Evolutionary conservation across 1,140 invertebrate species (phyloP).

Genomic region (Agrilus planipennis): DNA sequence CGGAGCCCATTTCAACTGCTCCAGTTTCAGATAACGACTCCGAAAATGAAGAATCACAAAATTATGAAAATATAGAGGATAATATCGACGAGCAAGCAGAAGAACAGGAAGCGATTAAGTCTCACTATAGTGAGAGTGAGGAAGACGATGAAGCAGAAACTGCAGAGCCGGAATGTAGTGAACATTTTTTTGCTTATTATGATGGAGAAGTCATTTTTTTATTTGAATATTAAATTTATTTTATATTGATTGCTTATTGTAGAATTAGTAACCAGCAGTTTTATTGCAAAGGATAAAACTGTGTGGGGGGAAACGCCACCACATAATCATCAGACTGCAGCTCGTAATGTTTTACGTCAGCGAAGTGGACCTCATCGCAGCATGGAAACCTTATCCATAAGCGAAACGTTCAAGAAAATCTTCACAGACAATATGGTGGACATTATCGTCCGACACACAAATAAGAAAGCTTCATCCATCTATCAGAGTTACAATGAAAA

Average conservation of each 20-base stretch:
- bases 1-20: too few species aligned
- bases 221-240: neutral
- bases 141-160: conserved; percentile 9
- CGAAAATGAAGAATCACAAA: conserved; percentile 2
- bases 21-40: too few species aligned
- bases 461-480: conserved; percentile 16
- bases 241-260: too few species aligned
- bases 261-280: too few species aligned
- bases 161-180: conserved; percentile 2
- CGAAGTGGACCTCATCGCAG: too few species aligned
- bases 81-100: neutral
- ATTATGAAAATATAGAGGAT: conserved; percentile 6
- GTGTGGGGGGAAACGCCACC: too few species aligned
- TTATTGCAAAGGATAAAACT: too few species aligned
- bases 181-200: conserved; percentile 1
- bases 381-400: neutral
- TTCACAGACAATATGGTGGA: conserved; percentile 16
- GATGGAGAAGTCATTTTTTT: neutral
- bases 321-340: too few species aligned
- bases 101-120: conserved; percentile 10
- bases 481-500: conserved; percentile 17
- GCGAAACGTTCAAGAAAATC: conserved; percentile 12
- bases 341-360: too few species aligned
- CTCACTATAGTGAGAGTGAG: conserved; percentile 8
- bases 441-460: conserved; percentile 18